Evolutionary conservation across 2,888 invertebrate species (phyloP).

Genomic region (Aplocera efformata): DNA sequence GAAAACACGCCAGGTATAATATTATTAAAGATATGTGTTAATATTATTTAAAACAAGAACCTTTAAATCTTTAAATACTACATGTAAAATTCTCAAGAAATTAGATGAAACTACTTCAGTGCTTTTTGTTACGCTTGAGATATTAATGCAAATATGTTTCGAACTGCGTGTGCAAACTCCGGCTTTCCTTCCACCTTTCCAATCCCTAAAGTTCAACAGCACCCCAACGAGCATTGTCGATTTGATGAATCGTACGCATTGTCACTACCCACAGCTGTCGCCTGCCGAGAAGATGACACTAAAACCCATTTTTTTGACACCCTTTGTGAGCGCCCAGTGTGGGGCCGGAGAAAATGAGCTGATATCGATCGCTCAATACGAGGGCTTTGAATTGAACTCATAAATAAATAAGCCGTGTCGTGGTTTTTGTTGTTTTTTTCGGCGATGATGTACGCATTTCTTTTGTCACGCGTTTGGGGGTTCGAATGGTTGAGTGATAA

Average conservation of each 20-base stretch:
- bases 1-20: too few relatives aligned
- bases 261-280: conserved; percentile 73
- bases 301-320: conserved; percentile 68
- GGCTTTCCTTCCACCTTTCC: too few relatives aligned
- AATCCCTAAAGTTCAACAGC: conserved; percentile 8
- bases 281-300: conserved; percentile 74
- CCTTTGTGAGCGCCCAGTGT: conserved; percentile 62
- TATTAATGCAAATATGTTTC: too few relatives aligned
- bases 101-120: too few relatives aligned
- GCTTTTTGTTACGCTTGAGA: too few relatives aligned
- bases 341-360: conserved; percentile 64
- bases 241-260: conserved; percentile 71
- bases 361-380: conserved; percentile 77
- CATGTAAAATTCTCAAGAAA: too few relatives aligned
- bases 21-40: too few relatives aligned
- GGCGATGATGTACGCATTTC: conserved; percentile 63
- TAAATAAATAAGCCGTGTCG: conserved; percentile 77
- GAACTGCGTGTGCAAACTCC: too few relatives aligned
- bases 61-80: too few relatives aligned
- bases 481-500: conserved; percentile 42
- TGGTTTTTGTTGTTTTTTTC: conserved; percentile 43
- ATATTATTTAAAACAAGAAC: too few relatives aligned
- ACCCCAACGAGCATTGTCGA: conserved; percentile 62
- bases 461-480: conserved; percentile 62
- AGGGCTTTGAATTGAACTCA: conserved; percentile 68